Conservation (phyloP, 2,113 vertebrate genomes). For the Carlito syrichta region DNA sequence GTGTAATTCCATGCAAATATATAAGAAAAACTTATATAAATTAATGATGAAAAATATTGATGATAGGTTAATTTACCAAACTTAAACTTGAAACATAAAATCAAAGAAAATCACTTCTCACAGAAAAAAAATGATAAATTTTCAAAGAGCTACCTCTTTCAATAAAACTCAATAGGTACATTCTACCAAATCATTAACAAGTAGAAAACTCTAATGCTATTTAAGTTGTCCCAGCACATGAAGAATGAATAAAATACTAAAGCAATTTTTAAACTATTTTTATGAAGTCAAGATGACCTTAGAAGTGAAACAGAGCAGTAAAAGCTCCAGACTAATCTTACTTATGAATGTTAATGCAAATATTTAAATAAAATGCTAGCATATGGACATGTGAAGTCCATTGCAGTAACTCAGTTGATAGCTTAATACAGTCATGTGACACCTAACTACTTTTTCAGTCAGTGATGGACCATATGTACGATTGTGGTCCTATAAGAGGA, state of each 20-base stretch:
- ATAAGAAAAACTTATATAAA: background rate
- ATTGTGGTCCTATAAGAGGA: background rate
- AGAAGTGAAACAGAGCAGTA: background rate
- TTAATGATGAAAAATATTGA: background rate
- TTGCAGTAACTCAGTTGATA: background rate
- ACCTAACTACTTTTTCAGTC: background rate
- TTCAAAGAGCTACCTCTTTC: background rate
- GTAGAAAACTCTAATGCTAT: background rate
- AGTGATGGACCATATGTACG: background rate
- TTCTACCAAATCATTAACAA: background rate
- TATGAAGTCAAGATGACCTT: background rate
- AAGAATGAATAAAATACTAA: background rate
- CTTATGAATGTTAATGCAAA: background rate
- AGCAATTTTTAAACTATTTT: background rate
- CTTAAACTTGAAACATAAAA: background rate
- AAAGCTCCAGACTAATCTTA: background rate
- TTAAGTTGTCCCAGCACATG: background rate
- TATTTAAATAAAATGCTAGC: background rate
- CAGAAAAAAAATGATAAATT: background rate
- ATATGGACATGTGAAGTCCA: background rate
- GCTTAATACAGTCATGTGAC: background rate
- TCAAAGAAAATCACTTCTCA: background rate
- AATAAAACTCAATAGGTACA: background rate
- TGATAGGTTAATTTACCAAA: background rate
- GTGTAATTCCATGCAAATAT: background rate